Base-by-base conservation (phyloP, 1,140 invertebrate species). In the Drosophila virilis region DNA sequence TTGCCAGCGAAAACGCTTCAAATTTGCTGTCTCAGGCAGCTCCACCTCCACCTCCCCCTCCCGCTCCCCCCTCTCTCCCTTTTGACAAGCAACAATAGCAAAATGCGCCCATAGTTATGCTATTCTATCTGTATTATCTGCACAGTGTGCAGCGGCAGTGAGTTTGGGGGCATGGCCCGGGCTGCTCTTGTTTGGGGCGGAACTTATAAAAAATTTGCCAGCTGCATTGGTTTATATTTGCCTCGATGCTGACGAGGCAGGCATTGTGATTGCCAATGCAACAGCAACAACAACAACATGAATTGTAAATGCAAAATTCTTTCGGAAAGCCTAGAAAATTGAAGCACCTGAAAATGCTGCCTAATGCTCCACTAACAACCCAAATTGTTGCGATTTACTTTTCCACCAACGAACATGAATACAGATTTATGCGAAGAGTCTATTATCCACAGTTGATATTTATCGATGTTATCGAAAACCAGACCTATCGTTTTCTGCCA, bases 91-190 rank as follows among this genome's bases (percentile, higher is more conserved):
- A 68, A 59, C 28, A 33, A 33, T 50, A 48, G 38, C 17, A 46
- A 62, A 70, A 38, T 68, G 65, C 55, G 65, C 45, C 40, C 33
- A 15, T 33, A 52, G 60, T 52, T 64, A 51, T 40, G 37, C 51
- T 28, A 43, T 59, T 50, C 35, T 59, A 17, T 67, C 43, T 64
- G 65, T 58, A 50, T 38, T 58, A 28, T 33, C 42, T 46, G 57
- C 40, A 15, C n/a, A 46, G 17, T 13, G 28, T 2, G 13, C 22
- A 28, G 7, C n/a, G 6, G n/a, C 12, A 17, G 38, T 1, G n/a
- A n/a, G 6, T 13, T 9, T 6, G 10, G 1, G 28, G 43, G 10
- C 1, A 3, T 17, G 40, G 42, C 42, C 5, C 1, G 8, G 28
- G 28, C 32, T 12, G 22, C 22, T 2, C 22, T 2, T 4, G 22